A percentile compares a stretch with the other conserved stretches of the same genome.
These are phyloP conservation scores for Elysia crispata DNA, from an alignment of 2,888 invertebrate genomes.

Conservation along the genomic window DNA sequence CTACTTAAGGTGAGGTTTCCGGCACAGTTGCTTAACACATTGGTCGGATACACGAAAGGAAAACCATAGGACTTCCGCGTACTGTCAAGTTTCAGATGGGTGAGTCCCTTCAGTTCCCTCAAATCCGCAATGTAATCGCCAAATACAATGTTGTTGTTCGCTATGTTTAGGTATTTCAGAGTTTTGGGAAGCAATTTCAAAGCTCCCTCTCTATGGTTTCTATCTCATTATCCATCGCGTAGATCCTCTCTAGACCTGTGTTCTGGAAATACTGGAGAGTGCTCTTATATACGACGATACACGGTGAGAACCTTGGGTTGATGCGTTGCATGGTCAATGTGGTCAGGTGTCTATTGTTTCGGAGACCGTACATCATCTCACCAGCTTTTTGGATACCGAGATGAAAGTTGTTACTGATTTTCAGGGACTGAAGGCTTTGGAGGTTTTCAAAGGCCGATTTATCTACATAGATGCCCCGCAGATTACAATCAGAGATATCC, in stretches of 20 bases:
- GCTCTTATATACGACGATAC: slow-evolving; percentile 27
- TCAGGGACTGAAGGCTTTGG: slow-evolving; percentile 6
- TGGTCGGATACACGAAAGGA: neutral
- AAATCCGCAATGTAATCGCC: slow-evolving; percentile 46
- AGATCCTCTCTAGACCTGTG: slow-evolving; percentile 45
- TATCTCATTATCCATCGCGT: slow-evolving; percentile 46
- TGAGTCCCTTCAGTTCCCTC: slow-evolving; percentile 21
- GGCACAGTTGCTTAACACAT: neutral
- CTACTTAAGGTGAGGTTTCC: too few species aligned
- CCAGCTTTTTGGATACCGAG: slow-evolving; percentile 38
- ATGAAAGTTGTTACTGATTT: slow-evolving; percentile 35
- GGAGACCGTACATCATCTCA: slow-evolving; percentile 36
- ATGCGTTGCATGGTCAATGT: slow-evolving; percentile 30
- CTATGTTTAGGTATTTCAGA: slow-evolving; percentile 26
- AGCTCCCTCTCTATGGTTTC: slow-evolving; percentile 49
- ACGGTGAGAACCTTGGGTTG: slow-evolving; percentile 22
- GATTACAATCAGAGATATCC: slow-evolving; percentile 41
- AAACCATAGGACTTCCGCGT: neutral
- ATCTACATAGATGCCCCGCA: neutral
- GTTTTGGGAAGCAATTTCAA: slow-evolving; percentile 40
- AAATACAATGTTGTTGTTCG: slow-evolving; percentile 44
- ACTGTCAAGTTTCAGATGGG: slow-evolving; percentile 37
- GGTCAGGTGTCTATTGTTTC: slow-evolving; percentile 17
- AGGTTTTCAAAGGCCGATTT: slow-evolving; percentile 6
- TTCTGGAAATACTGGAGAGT: slow-evolving; percentile 23